Percentiles rank a stretch among this genome's conserved stretches.
These are phyloP conservation scores for Drosophila mojavensis DNA, from an alignment of 1,140 invertebrate species.

Conservation along the genomic window DNA sequence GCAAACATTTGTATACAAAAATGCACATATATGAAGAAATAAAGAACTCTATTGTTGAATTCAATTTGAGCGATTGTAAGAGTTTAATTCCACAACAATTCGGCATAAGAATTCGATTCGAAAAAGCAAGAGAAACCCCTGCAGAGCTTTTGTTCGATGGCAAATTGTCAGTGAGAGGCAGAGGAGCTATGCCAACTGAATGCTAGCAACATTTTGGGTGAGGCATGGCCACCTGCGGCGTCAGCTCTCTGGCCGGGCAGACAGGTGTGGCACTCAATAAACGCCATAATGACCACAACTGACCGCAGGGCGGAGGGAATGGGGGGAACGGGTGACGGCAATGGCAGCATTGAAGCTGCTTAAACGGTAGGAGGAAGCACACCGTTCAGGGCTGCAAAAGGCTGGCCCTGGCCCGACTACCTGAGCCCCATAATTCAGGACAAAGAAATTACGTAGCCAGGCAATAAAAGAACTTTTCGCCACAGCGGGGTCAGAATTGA, in stretches of 20 bases:
- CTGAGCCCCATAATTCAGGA: conserved; percentile 71
- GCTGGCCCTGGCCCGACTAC: conserved; percentile 11
- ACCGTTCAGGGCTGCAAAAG: conserved; percentile 6
- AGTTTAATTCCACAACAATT: conserved; percentile 26
- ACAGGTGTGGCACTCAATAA: conserved; percentile 77
- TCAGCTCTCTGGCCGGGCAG: conserved; percentile 11
- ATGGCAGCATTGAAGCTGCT: not conserved
- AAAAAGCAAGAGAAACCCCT: conserved; percentile 2
- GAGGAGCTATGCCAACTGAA: not conserved
- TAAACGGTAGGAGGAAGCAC: no score
- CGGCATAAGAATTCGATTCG: conserved; percentile 2
- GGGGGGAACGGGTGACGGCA: not conserved
- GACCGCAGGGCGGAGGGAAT: conserved; percentile 45
- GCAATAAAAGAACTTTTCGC: conserved; percentile 74
- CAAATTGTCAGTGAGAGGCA: conserved; percentile 29
- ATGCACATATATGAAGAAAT: no score
- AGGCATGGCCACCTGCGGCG: conserved; percentile 24
- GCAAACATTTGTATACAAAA: not conserved
- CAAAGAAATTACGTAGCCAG: conserved; percentile 72
- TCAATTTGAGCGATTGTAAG: conserved; percentile 14
- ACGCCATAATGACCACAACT: conserved; percentile 70
- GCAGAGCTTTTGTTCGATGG: conserved; percentile 29
- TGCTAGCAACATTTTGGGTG: not conserved
- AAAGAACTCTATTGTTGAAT: conserved; percentile 11
- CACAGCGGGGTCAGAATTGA: conserved; percentile 6